Conservation (phyloP, 2,888 invertebrate genomes). For the Andrena minutula region DNA sequence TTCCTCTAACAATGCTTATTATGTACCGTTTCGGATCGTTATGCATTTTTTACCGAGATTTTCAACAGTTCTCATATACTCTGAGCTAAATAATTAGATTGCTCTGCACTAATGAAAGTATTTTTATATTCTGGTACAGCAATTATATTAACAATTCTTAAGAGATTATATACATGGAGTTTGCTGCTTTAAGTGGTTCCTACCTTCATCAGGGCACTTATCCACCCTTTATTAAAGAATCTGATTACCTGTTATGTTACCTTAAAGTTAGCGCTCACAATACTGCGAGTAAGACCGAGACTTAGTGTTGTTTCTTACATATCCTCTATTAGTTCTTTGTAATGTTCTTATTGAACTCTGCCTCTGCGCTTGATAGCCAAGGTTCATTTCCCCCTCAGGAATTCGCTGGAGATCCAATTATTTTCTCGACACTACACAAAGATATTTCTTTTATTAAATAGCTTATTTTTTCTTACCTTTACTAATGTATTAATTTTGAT, state of each 20-base stretch:
- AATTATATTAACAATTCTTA: not conserved
- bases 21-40: not conserved
- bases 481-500: too few species aligned
- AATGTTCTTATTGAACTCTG: not conserved
- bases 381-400: slow-evolving; percentile 2
- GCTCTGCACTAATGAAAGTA: slow-evolving; percentile 5
- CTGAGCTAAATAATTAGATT: slow-evolving; percentile 4
- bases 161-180: slow-evolving; percentile 10
- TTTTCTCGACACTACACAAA: not conserved
- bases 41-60: slow-evolving; percentile 7
- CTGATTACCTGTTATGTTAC: slow-evolving; percentile 4
- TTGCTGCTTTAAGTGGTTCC: not conserved
- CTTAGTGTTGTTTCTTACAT: slow-evolving; percentile 1
- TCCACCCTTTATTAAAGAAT: not conserved
- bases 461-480: too few species aligned
- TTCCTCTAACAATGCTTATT: not conserved
- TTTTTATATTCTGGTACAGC: not conserved
- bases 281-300: slow-evolving; percentile 10
- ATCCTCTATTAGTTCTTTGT: too few species aligned
- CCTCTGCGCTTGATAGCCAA: not conserved
- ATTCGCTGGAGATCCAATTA: not conserved
- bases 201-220: not conserved
- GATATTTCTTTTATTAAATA: not conserved
- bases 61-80: not conserved
- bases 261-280: slow-evolving; percentile 10